These are phyloP conservation scores for Oophaga pumilio DNA, from an alignment of 2,113 vertebrate genomes.

Conservation along the genomic window DNA sequence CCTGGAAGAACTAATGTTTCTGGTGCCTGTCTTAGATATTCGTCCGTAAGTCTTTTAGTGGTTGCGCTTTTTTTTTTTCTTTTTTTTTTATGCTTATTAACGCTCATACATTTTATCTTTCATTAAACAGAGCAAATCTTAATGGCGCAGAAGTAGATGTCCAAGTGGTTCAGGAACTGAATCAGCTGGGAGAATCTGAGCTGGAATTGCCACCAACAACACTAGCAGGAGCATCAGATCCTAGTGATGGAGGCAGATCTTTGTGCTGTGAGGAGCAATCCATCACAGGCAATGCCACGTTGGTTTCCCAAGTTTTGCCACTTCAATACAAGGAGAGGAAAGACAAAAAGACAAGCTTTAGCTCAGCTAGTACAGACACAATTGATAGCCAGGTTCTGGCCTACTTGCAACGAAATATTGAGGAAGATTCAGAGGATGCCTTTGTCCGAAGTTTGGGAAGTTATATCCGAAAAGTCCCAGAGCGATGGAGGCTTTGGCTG, in stretches of 20 bases:
- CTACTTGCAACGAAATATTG: background rate
- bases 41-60: background rate
- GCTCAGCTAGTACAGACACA: background rate
- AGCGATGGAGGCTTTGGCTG: background rate
- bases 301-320: background rate
- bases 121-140: background rate
- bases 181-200: background rate
- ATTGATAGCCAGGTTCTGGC: background rate
- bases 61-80: background rate
- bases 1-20: conserved; percentile 4
- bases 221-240: background rate
- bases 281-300: background rate
- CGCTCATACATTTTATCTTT: background rate
- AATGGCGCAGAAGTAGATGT: background rate
- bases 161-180: background rate
- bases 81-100: background rate
- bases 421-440: background rate
- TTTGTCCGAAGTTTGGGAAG: background rate
- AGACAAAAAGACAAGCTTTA: background rate
- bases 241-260: background rate
- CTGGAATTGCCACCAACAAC: background rate
- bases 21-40: background rate
- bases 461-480: background rate
- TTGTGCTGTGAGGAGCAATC: background rate
- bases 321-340: background rate